These are phyloP conservation scores for Drosophila elegans DNA, from an alignment of 1,140 invertebrate species.

Conservation along the genomic window DNA sequence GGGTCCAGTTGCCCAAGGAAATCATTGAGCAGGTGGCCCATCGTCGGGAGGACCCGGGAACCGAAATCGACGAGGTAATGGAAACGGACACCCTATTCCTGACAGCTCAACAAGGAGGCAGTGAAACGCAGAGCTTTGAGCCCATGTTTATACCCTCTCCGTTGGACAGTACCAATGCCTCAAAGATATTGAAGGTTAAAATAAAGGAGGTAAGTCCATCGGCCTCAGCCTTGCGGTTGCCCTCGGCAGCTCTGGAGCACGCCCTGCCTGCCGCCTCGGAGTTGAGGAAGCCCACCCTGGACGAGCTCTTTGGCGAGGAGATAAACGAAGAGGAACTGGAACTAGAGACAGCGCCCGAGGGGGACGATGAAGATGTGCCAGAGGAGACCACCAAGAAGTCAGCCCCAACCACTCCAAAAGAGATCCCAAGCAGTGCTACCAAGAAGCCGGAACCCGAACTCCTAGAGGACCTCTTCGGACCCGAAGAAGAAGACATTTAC, in stretches of 20 bases:
- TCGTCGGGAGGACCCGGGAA: slow-evolving; percentile 85
- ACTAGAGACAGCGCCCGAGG: not conserved
- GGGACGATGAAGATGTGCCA: not conserved
- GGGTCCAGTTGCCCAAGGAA: slow-evolving; percentile 84
- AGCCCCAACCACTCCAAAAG: slow-evolving; percentile 4
- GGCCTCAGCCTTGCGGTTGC: slow-evolving; percentile 54
- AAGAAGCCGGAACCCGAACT: slow-evolving; percentile 8
- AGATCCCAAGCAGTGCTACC: slow-evolving; percentile 1
- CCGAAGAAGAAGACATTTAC: slow-evolving; percentile 46
- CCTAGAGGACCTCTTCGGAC: slow-evolving; percentile 41
- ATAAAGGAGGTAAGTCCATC: slow-evolving; percentile 51
- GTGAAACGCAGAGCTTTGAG: slow-evolving; percentile 88
- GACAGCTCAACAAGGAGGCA: slow-evolving; percentile 75
- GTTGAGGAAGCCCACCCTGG: slow-evolving; percentile 77
- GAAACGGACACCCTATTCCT: slow-evolving; percentile 84
- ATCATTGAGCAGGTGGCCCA: slow-evolving; percentile 85
- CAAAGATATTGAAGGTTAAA: slow-evolving; percentile 81
- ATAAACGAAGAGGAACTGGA: slow-evolving; percentile 25
- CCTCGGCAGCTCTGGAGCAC: slow-evolving; percentile 59
- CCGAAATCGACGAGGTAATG: slow-evolving; percentile 85
- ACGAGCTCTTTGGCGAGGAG: slow-evolving; percentile 50
- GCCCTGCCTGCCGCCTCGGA: slow-evolving; percentile 51
- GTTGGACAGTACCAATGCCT: slow-evolving; percentile 86
- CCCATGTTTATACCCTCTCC: slow-evolving; percentile 91
- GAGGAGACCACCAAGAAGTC: slow-evolving; percentile 19